Conservation (phyloP, 2,888 invertebrate species). For the Lycia hirtaria region DNA sequence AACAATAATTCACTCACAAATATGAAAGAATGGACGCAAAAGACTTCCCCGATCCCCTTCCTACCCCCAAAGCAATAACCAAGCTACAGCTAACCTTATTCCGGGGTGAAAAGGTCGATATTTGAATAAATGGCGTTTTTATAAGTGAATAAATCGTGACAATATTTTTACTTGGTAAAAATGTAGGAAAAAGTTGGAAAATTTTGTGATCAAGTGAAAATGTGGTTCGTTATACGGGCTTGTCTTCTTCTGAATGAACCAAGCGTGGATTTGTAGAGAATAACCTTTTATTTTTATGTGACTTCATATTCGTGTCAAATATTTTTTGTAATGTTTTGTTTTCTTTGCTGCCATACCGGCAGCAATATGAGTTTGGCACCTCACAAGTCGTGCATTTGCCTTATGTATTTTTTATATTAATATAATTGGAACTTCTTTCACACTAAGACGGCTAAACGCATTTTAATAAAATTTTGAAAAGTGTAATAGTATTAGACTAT, state of each 20-base stretch:
- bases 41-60: background rate
- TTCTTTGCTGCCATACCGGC: too few species aligned
- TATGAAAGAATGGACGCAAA: constrained; percentile 26
- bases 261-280: background rate
- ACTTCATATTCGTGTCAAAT: background rate
- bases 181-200: constrained; percentile 6
- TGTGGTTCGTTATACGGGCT: constrained; percentile 1
- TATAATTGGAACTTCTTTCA: too few species aligned
- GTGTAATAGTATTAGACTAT: too few species aligned
- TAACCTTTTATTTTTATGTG: background rate
- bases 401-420: too few species aligned
- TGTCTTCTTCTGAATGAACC: background rate
- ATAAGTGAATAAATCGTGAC: constrained; percentile 27
- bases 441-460: too few species aligned
- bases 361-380: too few species aligned
- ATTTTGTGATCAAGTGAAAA: constrained; percentile 6
- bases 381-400: too few species aligned
- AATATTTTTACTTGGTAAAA: constrained; percentile 21
- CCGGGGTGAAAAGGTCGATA: constrained; percentile 14
- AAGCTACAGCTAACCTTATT: constrained; percentile 12
- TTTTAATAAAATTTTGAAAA: too few species aligned
- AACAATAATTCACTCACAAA: constrained; percentile 32
- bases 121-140: constrained; percentile 21
- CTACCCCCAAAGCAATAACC: background rate
- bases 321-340: too few species aligned